Percentiles rank a stretch among this genome's conserved stretches.
Conservation (phyloP, 2,888 invertebrate species). For the Rhyacophila evoluta region DNA sequence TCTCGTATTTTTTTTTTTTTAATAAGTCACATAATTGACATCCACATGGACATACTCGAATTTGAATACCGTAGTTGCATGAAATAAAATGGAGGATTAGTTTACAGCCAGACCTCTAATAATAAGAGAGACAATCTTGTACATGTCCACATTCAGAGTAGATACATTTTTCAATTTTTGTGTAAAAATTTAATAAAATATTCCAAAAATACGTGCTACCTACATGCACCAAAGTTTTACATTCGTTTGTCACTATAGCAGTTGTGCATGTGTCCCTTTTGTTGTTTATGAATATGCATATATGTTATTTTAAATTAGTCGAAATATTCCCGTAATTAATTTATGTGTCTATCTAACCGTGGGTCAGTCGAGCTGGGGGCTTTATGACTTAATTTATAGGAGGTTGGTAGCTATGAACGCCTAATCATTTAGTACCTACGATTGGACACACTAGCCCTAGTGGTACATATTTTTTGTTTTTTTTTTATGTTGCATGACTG, state of each 20-base stretch:
- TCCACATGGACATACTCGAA: too few species aligned
- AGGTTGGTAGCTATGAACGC: conserved; percentile 28
- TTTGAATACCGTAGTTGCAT: too few species aligned
- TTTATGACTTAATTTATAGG: conserved; percentile 51
- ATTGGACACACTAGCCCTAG: neutral
- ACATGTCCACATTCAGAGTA: too few species aligned
- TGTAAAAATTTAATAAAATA: too few species aligned
- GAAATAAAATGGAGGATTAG: too few species aligned
- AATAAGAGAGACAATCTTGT: too few species aligned
- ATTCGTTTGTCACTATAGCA: neutral
- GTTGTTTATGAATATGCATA: conserved; percentile 45
- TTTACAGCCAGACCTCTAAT: too few species aligned
- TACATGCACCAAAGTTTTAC: neutral
- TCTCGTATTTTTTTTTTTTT: too few species aligned
- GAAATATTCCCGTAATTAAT: conserved; percentile 53
- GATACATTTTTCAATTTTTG: too few species aligned
- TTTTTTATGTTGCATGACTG: neutral
- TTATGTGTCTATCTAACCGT: conserved; percentile 47
- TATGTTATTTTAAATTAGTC: conserved; percentile 52
- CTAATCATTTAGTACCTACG: conserved; percentile 1
- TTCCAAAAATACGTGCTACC: too few species aligned
- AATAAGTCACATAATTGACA: too few species aligned
- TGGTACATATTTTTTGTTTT: neutral
- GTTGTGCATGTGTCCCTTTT: neutral
- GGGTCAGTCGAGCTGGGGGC: conserved; percentile 46